Conservation (phyloP, 1,140 invertebrate genomes). For the Olivierus martensii region DNA sequence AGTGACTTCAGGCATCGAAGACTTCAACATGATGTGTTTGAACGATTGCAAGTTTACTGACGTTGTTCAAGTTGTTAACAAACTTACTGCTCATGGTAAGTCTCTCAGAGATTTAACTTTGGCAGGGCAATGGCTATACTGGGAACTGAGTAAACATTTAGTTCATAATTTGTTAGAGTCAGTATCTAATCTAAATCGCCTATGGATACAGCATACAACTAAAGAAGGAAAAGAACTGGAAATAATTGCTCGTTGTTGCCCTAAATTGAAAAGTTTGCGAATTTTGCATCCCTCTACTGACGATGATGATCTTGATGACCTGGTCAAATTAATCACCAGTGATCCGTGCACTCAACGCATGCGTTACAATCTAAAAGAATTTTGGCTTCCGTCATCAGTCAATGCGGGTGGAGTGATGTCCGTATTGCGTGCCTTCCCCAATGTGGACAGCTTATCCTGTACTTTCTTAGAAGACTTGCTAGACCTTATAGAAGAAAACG, state of each 20-base stretch:
- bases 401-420: conserved; percentile 14
- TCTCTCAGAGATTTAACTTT: conserved; percentile 11
- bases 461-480: conserved; percentile 16
- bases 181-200: conserved; percentile 8
- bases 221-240: conserved; percentile 10
- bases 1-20: conserved; percentile 12
- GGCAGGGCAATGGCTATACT: conserved; percentile 18
- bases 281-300: conserved; percentile 19
- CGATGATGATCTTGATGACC: conserved; percentile 10
- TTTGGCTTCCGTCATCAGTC: conserved; percentile 19
- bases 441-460: conserved; percentile 15
- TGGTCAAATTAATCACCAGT: background rate
- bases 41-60: conserved; percentile 17
- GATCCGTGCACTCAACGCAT: background rate
- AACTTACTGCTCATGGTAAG: conserved; percentile 3
- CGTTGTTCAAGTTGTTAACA: conserved; percentile 9
- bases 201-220: conserved; percentile 17
- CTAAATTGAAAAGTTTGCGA: conserved; percentile 13
- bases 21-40: conserved; percentile 18
- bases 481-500: conserved; percentile 15
- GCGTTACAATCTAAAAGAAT: conserved; percentile 1
- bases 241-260: conserved; percentile 12
- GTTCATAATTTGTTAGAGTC: conserved; percentile 6
- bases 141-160: background rate
- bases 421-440: conserved; percentile 15